Base-by-base conservation (phyloP, 2,113 vertebrate genomes). In the Rhipidura dahli region DNA sequence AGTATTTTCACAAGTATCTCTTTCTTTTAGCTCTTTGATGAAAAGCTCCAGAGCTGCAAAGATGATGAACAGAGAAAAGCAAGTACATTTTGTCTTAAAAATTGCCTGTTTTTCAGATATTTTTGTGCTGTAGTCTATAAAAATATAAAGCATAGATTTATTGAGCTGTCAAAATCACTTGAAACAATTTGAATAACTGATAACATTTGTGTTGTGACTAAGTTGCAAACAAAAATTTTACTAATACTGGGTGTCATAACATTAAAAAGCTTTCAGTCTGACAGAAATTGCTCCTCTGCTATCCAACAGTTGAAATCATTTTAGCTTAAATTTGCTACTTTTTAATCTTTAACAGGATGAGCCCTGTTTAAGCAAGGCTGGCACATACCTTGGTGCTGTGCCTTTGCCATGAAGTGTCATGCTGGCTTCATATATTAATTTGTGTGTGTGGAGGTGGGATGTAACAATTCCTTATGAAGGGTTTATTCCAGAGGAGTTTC, bases 41-140 rank as follows among this genome's bases (percentile, higher is more conserved):
- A 99, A 94, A 99, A 99, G 90, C 98, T 99, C 98, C 99, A 99
- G 97, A 99, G 99, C 97, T 99, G 99, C 98, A 99, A 99, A 98
- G 99, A 99, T 98, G 99, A 99, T 98, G 99, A 99, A 94, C 99
- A 99, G 83, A 98, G 99, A 98, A 99, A 98, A 98, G 99, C 99
- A 98, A 99, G 98, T 99, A 97, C 72, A 92, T 79, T 97, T 96
- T 97, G 15, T 88, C 61, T 94, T 92, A 30, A 90, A 49, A 81
- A 92, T 66, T 87, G 54, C 56, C 96, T 68, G 21, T 83, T 91
- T 81, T n/a, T 93, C 30, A 50, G 11, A 39, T 61, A 51, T 14
- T 4, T 56, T 57, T 70, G n/a, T 83, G 20, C n/a, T 69, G 2
- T 71, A 54, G 13, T 45, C 53, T 57, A 4, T 72, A 80, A 31